Evolutionary conservation across 2,113 vertebrate genomes (phyloP).

Genomic region (Micromys minutus): DNA sequence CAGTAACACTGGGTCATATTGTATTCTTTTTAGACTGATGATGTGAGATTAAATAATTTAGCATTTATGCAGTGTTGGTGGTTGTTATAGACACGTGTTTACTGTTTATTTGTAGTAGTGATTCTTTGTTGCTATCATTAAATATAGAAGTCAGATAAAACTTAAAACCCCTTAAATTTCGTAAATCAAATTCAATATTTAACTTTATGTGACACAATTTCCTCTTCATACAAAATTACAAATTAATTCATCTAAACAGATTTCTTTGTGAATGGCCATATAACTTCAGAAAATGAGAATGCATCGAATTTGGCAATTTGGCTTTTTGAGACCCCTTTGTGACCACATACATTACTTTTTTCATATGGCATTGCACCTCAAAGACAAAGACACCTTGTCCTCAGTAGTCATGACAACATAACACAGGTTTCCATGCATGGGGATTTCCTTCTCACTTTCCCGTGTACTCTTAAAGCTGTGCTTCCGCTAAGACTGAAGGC

Average conservation of each 20-base stretch:
- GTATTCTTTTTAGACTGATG: not conserved
- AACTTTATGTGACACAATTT: not conserved
- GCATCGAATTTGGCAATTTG: not conserved
- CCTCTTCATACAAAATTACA: not conserved
- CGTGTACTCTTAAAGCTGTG: not conserved
- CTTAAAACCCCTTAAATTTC: not conserved
- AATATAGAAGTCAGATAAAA: not conserved
- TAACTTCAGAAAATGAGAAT: conserved; percentile 15
- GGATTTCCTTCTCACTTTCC: not conserved
- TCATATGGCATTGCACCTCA: not conserved
- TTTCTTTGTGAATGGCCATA: not conserved
- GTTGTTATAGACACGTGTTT: not conserved
- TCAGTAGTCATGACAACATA: not conserved
- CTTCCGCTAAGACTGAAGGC: not conserved
- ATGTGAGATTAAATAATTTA: not conserved
- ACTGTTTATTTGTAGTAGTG: not conserved
- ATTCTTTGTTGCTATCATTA: not conserved
- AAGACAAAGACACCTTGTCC: not conserved
- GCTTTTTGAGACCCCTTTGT: not conserved
- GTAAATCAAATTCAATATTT: not conserved
- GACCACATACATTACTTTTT: not conserved
- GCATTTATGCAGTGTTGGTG: not conserved
- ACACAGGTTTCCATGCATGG: not conserved
- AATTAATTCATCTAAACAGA: not conserved
- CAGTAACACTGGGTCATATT: not conserved